Evolutionary conservation across 2,797 vertebrate genomes (phyloP).

Genomic region (Lagodon rhomboides): DNA sequence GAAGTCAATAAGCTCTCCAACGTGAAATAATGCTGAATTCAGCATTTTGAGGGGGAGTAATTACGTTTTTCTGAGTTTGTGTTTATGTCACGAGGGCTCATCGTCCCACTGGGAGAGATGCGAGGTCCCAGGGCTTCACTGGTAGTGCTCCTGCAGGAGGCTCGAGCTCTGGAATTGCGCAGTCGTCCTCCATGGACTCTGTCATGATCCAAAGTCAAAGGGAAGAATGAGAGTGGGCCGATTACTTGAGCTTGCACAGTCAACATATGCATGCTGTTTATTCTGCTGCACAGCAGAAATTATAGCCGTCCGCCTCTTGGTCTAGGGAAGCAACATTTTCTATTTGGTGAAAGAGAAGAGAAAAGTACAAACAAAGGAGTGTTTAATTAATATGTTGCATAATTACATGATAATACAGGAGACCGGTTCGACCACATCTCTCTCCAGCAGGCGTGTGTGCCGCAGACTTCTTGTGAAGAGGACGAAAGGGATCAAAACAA

Average conservation of each 20-base stretch:
- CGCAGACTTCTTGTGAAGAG: constrained; percentile 33
- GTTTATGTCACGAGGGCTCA: constrained; percentile 25
- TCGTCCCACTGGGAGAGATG: constrained; percentile 23
- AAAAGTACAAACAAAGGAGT: neutral
- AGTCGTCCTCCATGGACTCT: constrained; percentile 57
- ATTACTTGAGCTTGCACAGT: constrained; percentile 43
- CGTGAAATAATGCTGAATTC: constrained; percentile 24
- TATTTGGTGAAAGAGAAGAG: constrained; percentile 20
- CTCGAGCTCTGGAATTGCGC: constrained; percentile 46
- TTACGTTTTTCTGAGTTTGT: constrained; percentile 30
- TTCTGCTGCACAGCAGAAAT: constrained; percentile 47
- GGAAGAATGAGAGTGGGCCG: constrained; percentile 54
- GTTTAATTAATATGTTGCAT: constrained; percentile 26
- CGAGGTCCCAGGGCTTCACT: constrained; percentile 50
- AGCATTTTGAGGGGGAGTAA: neutral
- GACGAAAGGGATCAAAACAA: constrained; percentile 16
- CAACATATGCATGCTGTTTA: constrained; percentile 45
- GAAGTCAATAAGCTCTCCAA: constrained; percentile 29
- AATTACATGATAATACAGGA: constrained; percentile 1
- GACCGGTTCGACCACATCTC: neutral
- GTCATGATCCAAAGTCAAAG: constrained; percentile 74
- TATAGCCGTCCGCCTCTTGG: constrained; percentile 16
- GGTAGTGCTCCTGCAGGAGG: constrained; percentile 41
- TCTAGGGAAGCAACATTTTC: constrained; percentile 11
- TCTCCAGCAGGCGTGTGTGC: constrained; percentile 20